A percentile compares a stretch with the other conserved stretches of the same genome.
phyloP scores from a whole-genome alignment of 2,888 invertebrate genomes.

The Xestia xanthographa region DNA sequence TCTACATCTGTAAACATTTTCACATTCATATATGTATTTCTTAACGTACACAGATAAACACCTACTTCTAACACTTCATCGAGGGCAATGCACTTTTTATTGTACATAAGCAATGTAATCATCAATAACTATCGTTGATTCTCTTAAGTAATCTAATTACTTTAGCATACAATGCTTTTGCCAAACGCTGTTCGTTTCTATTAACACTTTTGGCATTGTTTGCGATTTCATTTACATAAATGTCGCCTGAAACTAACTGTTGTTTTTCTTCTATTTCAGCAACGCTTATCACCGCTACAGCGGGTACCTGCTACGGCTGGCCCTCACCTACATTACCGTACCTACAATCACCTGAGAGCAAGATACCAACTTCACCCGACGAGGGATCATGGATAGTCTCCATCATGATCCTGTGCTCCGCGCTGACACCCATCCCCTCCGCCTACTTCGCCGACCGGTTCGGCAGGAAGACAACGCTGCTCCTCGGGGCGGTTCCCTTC shows the following conservation, averaged over 20 bases:
- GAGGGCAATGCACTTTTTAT: conserved; percentile 64
- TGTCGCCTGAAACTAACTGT: conserved; percentile 32
- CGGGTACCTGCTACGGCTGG: conserved; percentile 91
- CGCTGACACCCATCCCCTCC: conserved; percentile 91
- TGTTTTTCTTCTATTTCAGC: conserved; percentile 81
- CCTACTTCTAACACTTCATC: conserved; percentile 49
- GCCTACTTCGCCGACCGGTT: conserved; percentile 92
- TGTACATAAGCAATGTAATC: conserved; percentile 50
- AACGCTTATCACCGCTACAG: conserved; percentile 89
- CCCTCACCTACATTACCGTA: conserved; percentile 91
- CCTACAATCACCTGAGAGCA: conserved; percentile 84
- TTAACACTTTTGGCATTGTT: conserved; percentile 60
- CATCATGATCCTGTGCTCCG: conserved; percentile 92
- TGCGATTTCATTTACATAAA: conserved; percentile 31
- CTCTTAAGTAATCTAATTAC: conserved; percentile 42
- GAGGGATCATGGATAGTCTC: conserved; percentile 92
- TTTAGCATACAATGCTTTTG: conserved; percentile 58
- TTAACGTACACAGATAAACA: conserved; percentile 59
- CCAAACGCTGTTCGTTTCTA: conserved; percentile 56
- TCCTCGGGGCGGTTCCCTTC: conserved; percentile 91
- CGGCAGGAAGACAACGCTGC: conserved; percentile 92
- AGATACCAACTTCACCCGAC: conserved; percentile 86
- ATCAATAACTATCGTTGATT: conserved; percentile 57
- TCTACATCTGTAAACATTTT: conserved; percentile 66
- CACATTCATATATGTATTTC: conserved; percentile 55